These are phyloP conservation scores for Petroica traversi DNA, from an alignment of 2,113 vertebrate genomes.

Conservation along the genomic window DNA sequence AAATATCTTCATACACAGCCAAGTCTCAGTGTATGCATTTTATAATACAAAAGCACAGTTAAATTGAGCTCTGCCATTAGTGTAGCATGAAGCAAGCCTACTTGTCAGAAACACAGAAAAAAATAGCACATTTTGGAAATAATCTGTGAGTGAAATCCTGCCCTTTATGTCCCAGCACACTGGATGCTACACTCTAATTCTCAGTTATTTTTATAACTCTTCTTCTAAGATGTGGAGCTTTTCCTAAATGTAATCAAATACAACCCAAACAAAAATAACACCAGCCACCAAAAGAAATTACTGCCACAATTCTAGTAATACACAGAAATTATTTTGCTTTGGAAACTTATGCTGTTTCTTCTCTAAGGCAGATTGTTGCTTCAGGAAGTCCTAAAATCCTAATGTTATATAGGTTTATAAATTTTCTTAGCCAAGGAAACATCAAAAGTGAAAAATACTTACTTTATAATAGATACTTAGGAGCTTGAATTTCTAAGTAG, in stretches of 20 bases:
- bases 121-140: neutral
- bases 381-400: neutral
- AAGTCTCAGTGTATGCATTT: neutral
- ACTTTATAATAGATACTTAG: neutral
- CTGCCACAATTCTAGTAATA: neutral
- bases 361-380: neutral
- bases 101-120: neutral
- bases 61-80: neutral
- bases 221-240: neutral
- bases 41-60: neutral
- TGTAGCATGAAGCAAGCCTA: neutral
- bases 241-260: neutral
- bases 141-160: neutral
- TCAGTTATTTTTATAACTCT: neutral
- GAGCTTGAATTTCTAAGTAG: neutral
- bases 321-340: neutral
- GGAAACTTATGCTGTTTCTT: neutral
- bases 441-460: neutral
- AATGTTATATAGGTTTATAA: neutral
- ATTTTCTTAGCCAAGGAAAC: neutral
- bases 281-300: neutral
- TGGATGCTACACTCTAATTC: neutral
- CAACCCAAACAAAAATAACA: neutral
- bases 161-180: neutral
- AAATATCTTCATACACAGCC: neutral